Percentiles rank a stretch among this genome's conserved stretches.
Evolutionary conservation across 2,888 invertebrate species (phyloP).

Genomic region (Brachyopa scutellaris): DNA sequence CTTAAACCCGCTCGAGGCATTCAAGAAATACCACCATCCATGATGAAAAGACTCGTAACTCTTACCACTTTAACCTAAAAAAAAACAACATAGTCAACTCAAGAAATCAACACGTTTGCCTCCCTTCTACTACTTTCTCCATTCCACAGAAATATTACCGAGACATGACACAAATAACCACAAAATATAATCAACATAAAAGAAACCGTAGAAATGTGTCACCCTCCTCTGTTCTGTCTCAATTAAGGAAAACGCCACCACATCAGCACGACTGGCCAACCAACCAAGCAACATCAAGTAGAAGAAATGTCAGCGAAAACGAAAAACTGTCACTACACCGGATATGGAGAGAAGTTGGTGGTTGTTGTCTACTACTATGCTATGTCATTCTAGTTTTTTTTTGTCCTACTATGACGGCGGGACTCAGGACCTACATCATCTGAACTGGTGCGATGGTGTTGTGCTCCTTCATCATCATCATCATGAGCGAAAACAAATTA

Average conservation of each 20-base stretch:
- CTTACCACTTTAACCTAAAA: conserved; percentile 18
- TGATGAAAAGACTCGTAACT: conserved; percentile 31
- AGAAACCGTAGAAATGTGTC: conserved; percentile 65
- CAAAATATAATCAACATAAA: conserved; percentile 71
- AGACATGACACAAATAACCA: conserved; percentile 66
- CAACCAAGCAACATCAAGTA: conserved; percentile 4
- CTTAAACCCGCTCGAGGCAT: background rate
- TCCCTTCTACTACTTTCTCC: conserved; percentile 44
- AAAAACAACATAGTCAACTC: background rate
- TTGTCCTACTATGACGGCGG: too few species aligned
- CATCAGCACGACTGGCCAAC: background rate
- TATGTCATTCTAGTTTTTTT: too few species aligned
- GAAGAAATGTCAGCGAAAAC: conserved; percentile 41
- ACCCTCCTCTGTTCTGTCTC: conserved; percentile 52
- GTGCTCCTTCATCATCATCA: conserved; percentile 25
- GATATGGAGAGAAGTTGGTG: conserved; percentile 20
- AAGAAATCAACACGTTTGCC: conserved; percentile 45
- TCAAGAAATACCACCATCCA: conserved; percentile 3
- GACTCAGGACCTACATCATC: too few species aligned
- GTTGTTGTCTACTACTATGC: background rate
- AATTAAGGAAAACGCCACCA: conserved; percentile 62
- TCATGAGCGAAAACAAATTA: conserved; percentile 55
- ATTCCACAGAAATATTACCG: conserved; percentile 45
- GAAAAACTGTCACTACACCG: conserved; percentile 57
- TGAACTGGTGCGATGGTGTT: background rate